Evolutionary conservation across 2,888 invertebrate species (phyloP).

Genomic region (Aradus depressus): DNA sequence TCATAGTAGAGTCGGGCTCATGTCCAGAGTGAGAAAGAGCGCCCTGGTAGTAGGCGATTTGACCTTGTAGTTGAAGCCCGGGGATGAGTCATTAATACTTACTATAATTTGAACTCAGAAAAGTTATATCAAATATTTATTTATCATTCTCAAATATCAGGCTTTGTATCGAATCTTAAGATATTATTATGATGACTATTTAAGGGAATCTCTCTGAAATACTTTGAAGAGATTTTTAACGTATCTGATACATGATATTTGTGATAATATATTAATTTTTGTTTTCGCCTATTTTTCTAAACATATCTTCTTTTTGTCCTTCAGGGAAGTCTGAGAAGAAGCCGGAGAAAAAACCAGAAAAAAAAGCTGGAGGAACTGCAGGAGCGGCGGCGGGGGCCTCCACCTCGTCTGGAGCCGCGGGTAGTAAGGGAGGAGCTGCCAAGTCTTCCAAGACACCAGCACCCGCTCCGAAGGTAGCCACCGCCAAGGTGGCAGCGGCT

Average conservation of each 20-base stretch:
- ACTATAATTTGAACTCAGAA: too few relatives aligned
- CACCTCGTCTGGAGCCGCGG: conserved; percentile 27
- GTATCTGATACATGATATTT: background rate
- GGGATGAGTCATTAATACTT: too few relatives aligned
- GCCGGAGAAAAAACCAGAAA: conserved; percentile 45
- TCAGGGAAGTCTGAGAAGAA: conserved; percentile 31
- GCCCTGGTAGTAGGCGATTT: too few relatives aligned
- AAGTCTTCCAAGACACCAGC: conserved; percentile 31
- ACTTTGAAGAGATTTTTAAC: background rate
- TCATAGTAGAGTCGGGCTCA: too few relatives aligned
- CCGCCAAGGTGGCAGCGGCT: conserved; percentile 29
- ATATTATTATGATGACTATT: background rate
- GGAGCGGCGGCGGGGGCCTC: conserved; percentile 35
- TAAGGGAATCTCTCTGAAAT: background rate
- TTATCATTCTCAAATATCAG: too few relatives aligned
- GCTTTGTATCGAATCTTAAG: too few relatives aligned
- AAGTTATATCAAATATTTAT: too few relatives aligned
- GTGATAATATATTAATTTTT: background rate
- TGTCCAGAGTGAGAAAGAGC: too few relatives aligned
- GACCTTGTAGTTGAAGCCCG: too few relatives aligned
- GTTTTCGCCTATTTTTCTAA: too few relatives aligned
- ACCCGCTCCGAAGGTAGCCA: conserved; percentile 35
- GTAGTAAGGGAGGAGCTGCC: conserved; percentile 36
- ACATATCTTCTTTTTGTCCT: background rate
- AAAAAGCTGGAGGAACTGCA: conserved; percentile 41